These are phyloP conservation scores for Onychomys leucogaster DNA, from an alignment of 2,797 vertebrate species.

Conservation along the genomic window DNA sequence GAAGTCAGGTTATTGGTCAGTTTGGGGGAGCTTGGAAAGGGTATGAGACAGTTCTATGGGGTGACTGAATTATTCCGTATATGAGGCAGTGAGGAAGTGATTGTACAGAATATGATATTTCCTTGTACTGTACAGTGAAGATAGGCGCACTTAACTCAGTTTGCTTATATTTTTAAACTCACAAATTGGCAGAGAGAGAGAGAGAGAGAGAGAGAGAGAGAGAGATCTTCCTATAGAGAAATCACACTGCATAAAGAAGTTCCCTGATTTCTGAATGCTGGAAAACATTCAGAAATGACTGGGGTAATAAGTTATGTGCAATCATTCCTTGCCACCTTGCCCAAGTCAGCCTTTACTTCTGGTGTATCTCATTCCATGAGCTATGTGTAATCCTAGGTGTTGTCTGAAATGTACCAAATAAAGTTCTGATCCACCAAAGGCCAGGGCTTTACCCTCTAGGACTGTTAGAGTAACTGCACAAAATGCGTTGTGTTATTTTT, in stretches of 20 bases:
- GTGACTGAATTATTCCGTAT: background rate
- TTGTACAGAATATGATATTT: background rate
- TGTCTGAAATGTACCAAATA: background rate
- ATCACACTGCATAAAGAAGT: background rate
- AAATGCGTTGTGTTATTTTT: background rate
- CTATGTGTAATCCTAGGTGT: background rate
- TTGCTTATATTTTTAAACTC: background rate
- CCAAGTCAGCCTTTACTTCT: background rate
- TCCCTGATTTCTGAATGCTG: background rate
- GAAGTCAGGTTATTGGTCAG: background rate
- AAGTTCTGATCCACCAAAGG: background rate
- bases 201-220: no score
- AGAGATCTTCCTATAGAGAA: background rate
- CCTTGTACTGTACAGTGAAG: background rate
- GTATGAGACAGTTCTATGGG: background rate
- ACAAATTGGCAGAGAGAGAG: background rate
- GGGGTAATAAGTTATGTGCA: background rate
- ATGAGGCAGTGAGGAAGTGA: background rate
- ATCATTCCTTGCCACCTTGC: background rate
- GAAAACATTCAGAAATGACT: background rate
- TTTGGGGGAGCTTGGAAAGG: background rate
- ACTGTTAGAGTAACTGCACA: background rate
- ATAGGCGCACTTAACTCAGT: background rate
- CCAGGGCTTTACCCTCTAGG: background rate
- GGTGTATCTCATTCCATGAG: background rate